Evolutionary conservation across 2,888 invertebrate species (phyloP), one percentile per base, ranked within the genome.

Genomic region (Elegia similella): DNA sequence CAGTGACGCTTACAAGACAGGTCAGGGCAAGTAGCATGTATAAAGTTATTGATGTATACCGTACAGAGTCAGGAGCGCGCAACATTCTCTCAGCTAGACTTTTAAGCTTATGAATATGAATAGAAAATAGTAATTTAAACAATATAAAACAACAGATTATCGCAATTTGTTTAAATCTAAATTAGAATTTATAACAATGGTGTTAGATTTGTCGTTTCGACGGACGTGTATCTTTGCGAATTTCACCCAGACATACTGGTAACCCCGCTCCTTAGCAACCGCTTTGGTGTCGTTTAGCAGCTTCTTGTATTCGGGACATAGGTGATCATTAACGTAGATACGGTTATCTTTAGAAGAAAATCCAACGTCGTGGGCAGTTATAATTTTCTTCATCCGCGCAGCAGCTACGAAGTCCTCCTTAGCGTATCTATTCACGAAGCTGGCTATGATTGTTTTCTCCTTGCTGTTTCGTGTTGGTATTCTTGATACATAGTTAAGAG

Each of bases 401-500:
- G 52, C 52, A 52, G 52, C 52, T 5, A 52, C n/a, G 12, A 52
- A 52, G 38, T 38, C 17, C 32, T 52, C 38, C 10, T n/a, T n/a
- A n/a, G 12, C 16, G 17, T 52, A 52, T 10, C 38, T 34, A 13
- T 52, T 52, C 1, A 15, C 32, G 38, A 38, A 50, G n/a, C n/a
- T n/a, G n/a, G n/a, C n/a, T n/a, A n/a, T n/a, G n/a, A n/a, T 12
- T 42, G 38, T 10, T 12, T 42, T 42, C 38, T 42, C 38, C 12
- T 42, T 42, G 38, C 12, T 8, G 38, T 43, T 15, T 10, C 42
- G 42, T 43, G 42, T 15, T 43, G 42, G 42, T 43, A 43, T 43
- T 15, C 42, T 2, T 15, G 42, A 43, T 8, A 43, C 42, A 15
- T 43, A 43, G 42, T 15, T 43, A 5, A 43, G 42, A 43, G 42